These are phyloP conservation scores for Pheosia tremula DNA, from an alignment of 2,888 invertebrate genomes.

Conservation along the genomic window DNA sequence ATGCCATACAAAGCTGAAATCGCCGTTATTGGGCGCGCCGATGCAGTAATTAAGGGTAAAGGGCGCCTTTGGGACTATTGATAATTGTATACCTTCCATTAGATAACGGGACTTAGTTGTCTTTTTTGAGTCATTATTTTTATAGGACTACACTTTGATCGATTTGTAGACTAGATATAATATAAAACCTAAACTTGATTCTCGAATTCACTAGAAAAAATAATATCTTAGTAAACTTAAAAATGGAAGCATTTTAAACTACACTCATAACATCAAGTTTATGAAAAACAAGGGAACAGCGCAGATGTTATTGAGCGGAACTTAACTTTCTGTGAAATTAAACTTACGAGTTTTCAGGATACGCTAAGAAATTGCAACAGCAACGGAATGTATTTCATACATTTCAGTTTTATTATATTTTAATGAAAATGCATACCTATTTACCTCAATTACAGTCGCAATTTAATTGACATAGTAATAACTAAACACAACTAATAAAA, in stretches of 20 bases:
- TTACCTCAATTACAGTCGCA: not conserved
- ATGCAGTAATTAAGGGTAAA: conserved; percentile 30
- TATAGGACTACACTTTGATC: too few species aligned
- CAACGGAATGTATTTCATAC: not conserved
- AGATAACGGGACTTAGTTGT: conserved; percentile 15
- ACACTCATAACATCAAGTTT: conserved; percentile 23
- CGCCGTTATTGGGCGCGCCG: conserved; percentile 17
- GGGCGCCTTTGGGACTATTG: conserved; percentile 28
- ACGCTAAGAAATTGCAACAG: conserved; percentile 23
- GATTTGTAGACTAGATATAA: too few species aligned
- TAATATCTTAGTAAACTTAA: not conserved
- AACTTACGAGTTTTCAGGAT: conserved; percentile 44
- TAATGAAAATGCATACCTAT: not conserved
- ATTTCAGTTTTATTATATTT: conserved; percentile 3
- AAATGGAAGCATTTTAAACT: conserved; percentile 13
- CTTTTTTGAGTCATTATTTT: too few species aligned
- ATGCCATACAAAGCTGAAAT: conserved; percentile 20
- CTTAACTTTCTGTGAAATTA: conserved; percentile 37
- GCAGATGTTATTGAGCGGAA: conserved; percentile 49
- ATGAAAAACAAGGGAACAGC: conserved; percentile 39
- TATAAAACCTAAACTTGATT: too few species aligned
- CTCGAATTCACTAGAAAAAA: not conserved
- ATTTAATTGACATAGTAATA: too few species aligned
- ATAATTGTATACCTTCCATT: conserved; percentile 49
- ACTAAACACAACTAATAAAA: too few species aligned